A percentile compares a stretch with the other conserved stretches of the same genome.
Evolutionary conservation across 2,888 invertebrate species (phyloP).

Genomic region (Drosophila macrothrix): DNA sequence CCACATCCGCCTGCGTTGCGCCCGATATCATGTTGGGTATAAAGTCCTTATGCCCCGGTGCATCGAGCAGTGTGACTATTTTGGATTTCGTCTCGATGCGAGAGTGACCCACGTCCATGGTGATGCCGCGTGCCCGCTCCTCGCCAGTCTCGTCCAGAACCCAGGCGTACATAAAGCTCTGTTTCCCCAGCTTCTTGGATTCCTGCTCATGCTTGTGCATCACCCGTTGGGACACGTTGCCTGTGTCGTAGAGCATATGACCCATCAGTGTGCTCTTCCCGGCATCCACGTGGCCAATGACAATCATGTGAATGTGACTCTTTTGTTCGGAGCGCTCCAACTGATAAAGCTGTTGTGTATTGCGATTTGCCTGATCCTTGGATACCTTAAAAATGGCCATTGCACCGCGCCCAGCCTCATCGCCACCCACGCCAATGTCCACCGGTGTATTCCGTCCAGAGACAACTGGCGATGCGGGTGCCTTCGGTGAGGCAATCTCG

Average conservation of each 20-base stretch:
- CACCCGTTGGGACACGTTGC: slow-evolving; percentile 93
- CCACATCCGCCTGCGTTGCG: slow-evolving; percentile 99
- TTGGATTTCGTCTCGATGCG: slow-evolving; percentile 96
- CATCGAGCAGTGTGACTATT: slow-evolving; percentile 93
- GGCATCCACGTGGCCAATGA: slow-evolving; percentile 95
- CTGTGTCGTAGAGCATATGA: slow-evolving; percentile 93
- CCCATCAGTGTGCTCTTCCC: slow-evolving; percentile 92
- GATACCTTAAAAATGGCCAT: slow-evolving; percentile 74
- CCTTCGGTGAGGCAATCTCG: slow-evolving; percentile 87
- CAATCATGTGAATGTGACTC: slow-evolving; percentile 95
- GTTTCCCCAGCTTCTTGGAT: slow-evolving; percentile 98
- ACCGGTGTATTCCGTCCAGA: slow-evolving; percentile 87
- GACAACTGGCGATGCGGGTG: slow-evolving; percentile 89
- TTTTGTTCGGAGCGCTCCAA: slow-evolving; percentile 93
- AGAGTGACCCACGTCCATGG: slow-evolving; percentile 98
- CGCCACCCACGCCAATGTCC: slow-evolving; percentile 58
- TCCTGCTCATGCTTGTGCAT: slow-evolving; percentile 99
- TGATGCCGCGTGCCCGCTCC: slow-evolving; percentile 97
- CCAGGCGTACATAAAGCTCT: slow-evolving; percentile 99
- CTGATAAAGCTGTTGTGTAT: slow-evolving; percentile 87
- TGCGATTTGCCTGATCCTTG: slow-evolving; percentile 85
- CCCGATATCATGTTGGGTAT: slow-evolving; percentile 99
- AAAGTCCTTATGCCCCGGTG: slow-evolving; percentile 99
- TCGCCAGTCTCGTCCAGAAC: slow-evolving; percentile 99
- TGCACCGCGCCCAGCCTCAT: slow-evolving; percentile 61